Conservation (phyloP, 2,888 invertebrate genomes). For the Matsumyia berberina region DNA sequence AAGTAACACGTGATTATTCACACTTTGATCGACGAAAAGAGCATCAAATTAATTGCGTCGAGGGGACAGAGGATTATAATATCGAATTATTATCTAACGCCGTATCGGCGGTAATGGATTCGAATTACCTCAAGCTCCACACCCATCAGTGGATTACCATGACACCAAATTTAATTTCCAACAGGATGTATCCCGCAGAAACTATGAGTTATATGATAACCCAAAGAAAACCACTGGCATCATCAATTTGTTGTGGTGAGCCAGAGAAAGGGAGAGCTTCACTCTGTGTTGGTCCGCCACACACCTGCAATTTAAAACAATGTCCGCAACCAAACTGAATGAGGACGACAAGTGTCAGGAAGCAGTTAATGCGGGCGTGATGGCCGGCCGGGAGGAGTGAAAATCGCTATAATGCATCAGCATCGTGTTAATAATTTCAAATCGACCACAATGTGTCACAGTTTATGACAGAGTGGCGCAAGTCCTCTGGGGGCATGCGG, state of each 20-base stretch:
- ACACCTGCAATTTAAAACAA: conserved; percentile 55
- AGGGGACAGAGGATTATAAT: not conserved
- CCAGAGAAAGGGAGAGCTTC: not conserved
- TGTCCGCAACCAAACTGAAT: conserved; percentile 49
- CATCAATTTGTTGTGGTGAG: conserved; percentile 62
- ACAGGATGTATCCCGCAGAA: conserved; percentile 4
- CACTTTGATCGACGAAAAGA: not conserved
- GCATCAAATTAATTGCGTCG: not conserved
- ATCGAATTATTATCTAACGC: conserved; percentile 1
- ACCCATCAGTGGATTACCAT: not conserved
- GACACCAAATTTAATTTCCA: conserved; percentile 24
- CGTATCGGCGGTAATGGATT: not conserved
- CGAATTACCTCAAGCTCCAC: conserved; percentile 17
- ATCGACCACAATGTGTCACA: conserved; percentile 67
- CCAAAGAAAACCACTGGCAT: conserved; percentile 64
- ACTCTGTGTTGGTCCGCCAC: not conserved
- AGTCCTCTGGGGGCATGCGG: not conserved
- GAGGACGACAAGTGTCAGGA: conserved; percentile 48
- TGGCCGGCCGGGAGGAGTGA: not conserved
- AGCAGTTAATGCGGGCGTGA: conserved; percentile 38
- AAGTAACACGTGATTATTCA: conserved; percentile 1
- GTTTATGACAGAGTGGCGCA: conserved; percentile 49
- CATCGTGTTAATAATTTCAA: conserved; percentile 70
- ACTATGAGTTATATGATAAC: conserved; percentile 21
- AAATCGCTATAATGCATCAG: conserved; percentile 43